A percentile compares a stretch with the other conserved stretches of the same genome.
Evolutionary conservation across 1,140 invertebrate species (phyloP).

Genomic region (Belonocnema kinseyi): DNA sequence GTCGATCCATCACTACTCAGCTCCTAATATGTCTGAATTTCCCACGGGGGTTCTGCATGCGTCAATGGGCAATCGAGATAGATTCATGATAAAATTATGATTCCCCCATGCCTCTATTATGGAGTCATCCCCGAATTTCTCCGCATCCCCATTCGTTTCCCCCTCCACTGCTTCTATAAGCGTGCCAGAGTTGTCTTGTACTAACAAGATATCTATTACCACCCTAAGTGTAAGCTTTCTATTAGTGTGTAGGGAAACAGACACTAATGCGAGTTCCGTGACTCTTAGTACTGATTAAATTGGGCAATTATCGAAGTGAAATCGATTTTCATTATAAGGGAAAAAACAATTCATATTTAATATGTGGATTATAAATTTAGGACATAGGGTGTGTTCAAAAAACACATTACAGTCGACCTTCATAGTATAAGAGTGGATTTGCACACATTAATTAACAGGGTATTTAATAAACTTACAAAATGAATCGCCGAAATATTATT

Average conservation of each 20-base stretch:
- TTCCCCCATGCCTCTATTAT: constrained; percentile 51
- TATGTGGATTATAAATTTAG: no score
- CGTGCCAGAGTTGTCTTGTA: background rate
- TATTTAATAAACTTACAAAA: no score
- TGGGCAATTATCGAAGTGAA: no score
- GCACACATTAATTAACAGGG: no score
- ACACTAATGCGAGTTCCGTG: background rate
- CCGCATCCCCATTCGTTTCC: background rate
- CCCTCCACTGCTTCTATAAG: background rate
- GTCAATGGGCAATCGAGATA: constrained; percentile 35
- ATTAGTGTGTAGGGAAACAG: background rate
- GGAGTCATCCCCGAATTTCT: constrained; percentile 37
- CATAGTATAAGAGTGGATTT: no score
- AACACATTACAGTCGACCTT: no score
- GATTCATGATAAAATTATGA: constrained; percentile 49
- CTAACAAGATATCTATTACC: background rate
- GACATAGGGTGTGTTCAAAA: no score
- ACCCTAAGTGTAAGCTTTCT: constrained; percentile 4
- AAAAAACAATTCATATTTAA: no score
- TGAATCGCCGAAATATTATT: no score
- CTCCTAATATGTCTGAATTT: constrained; percentile 43
- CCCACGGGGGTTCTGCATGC: constrained; percentile 44
- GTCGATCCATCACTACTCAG: constrained; percentile 4
- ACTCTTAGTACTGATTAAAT: background rate
- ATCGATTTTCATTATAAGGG: no score